A percentile compares a stretch with the other conserved stretches of the same genome.
phyloP scores from a whole-genome alignment of 2,888 invertebrate species.

The Gastrophysa polygoni region DNA sequence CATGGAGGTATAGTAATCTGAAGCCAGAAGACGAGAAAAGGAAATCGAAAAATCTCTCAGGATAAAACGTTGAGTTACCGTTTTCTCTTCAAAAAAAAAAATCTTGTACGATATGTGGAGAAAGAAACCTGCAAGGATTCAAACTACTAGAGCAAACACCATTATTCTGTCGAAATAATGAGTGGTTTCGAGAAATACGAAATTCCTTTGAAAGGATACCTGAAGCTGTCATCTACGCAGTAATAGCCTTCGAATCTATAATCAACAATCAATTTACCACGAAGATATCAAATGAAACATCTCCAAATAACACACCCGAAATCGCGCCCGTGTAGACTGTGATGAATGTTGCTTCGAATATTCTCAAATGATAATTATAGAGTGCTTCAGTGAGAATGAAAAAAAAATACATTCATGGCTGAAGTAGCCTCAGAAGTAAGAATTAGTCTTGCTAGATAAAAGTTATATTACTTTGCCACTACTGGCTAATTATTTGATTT shows the following conservation, averaged over 20 bases:
- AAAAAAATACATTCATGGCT: neutral
- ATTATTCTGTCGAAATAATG: neutral
- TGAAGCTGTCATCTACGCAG: neutral
- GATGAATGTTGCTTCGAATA: constrained; percentile 6
- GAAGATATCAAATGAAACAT: constrained; percentile 23
- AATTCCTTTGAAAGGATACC: neutral
- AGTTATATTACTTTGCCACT: too few relatives aligned
- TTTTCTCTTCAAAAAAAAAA: too few relatives aligned
- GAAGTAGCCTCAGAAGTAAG: too few relatives aligned
- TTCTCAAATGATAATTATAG: constrained; percentile 5
- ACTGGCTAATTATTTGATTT: too few relatives aligned
- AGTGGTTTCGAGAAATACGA: neutral
- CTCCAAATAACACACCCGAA: constrained; percentile 22
- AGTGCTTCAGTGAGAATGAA: constrained; percentile 1
- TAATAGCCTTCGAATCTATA: constrained; percentile 16
- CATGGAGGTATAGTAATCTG: too few relatives aligned
- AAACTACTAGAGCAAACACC: neutral
- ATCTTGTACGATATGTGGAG: neutral
- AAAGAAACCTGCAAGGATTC: neutral
- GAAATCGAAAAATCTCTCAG: too few relatives aligned
- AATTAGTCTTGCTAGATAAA: too few relatives aligned
- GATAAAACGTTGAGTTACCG: too few relatives aligned
- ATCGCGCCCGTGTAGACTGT: constrained; percentile 24
- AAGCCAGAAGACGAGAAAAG: too few relatives aligned
- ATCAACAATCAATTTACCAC: constrained; percentile 29